phyloP scores from a whole-genome alignment of 2,113 vertebrate genomes.

The Tragulus kanchil region DNA sequence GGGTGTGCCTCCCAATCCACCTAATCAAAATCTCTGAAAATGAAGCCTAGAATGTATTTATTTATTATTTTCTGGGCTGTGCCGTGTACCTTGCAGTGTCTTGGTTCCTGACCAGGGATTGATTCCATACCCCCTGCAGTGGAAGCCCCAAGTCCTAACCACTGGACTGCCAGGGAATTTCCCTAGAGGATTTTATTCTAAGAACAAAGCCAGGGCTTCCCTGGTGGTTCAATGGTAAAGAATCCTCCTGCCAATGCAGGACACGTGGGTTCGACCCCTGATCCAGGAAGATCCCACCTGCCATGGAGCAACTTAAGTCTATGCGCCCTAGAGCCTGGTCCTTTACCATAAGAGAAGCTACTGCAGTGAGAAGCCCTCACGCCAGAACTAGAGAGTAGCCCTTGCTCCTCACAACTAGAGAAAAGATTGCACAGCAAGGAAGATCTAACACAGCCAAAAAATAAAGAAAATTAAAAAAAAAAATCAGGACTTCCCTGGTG shows the following conservation, averaged over 20 bases:
- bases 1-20: not conserved
- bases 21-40: slow-evolving; percentile 22
- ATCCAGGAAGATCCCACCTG: not conserved
- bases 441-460: not conserved
- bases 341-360: not conserved
- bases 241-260: not conserved
- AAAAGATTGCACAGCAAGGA: not conserved
- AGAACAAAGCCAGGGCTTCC: not conserved
- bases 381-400: not conserved
- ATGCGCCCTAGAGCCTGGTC: not conserved
- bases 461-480: not conserved
- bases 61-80: not conserved
- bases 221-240: not conserved
- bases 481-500: not conserved
- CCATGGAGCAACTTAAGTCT: too few relatives aligned
- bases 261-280: not conserved
- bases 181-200: not conserved
- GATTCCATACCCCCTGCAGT: not conserved
- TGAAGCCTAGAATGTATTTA: not conserved
- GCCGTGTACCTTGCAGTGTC: not conserved
- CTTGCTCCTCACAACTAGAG: not conserved
- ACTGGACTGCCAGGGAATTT: not conserved
- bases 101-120: not conserved
- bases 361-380: not conserved
- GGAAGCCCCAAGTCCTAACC: not conserved